phyloP scores from a whole-genome alignment of 2,888 invertebrate genomes.

The Patella pellucida region DNA sequence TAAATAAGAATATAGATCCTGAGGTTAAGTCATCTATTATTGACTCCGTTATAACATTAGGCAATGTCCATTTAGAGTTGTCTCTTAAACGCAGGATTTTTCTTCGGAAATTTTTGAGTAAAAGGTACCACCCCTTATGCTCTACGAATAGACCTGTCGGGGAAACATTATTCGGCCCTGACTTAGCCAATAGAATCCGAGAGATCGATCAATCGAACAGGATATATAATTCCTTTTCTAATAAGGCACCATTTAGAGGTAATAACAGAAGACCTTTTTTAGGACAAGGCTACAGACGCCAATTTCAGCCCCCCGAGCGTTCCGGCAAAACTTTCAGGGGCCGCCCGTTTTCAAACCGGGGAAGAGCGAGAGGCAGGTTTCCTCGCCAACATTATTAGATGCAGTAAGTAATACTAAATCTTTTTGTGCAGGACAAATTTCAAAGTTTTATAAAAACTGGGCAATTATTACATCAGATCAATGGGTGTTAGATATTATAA shows the following conservation, averaged over 20 bases:
- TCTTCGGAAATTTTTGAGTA: neutral
- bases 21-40: neutral
- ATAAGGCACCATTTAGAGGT: neutral
- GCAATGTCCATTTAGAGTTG: neutral
- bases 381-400: neutral
- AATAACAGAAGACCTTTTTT: neutral
- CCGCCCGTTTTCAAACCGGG: neutral
- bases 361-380: neutral
- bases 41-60: neutral
- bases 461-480: neutral
- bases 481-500: neutral
- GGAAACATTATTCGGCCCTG: neutral
- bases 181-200: neutral
- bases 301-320: neutral
- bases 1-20: neutral
- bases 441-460: neutral
- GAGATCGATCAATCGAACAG: neutral
- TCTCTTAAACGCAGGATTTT: neutral
- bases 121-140: neutral
- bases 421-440: neutral
- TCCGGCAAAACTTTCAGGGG: neutral
- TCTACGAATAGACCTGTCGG: neutral
- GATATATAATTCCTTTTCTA: neutral
- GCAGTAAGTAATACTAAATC: neutral
- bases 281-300: neutral